phyloP scores from a whole-genome alignment of 2,888 invertebrate genomes.

The Agrilus biguttatus region DNA sequence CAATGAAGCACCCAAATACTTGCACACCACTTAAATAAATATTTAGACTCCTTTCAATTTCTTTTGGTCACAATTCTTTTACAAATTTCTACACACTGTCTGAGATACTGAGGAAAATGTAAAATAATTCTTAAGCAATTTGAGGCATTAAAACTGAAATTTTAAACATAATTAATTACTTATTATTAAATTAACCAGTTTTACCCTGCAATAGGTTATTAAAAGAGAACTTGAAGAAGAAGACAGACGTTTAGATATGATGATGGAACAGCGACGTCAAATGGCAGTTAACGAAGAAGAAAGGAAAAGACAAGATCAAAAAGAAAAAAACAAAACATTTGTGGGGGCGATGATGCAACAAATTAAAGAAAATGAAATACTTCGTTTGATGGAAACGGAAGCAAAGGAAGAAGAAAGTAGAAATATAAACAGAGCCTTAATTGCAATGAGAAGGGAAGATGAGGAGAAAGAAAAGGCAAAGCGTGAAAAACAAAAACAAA shows the following conservation, averaged over 20 bases:
- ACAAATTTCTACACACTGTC: no score
- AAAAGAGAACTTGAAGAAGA: conserved; percentile 42
- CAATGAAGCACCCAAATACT: no score
- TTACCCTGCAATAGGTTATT: conserved; percentile 26
- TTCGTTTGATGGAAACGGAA: conserved; percentile 44
- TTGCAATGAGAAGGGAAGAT: conserved; percentile 50
- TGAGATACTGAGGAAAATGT: no score
- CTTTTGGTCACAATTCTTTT: no score
- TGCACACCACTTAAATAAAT: no score
- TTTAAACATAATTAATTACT: no score
- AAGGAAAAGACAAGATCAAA: conserved; percentile 29
- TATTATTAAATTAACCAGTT: no score
- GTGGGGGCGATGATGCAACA: conserved; percentile 27
- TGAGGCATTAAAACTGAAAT: no score
- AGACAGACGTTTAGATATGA: conserved; percentile 43
- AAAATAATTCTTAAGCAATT: no score
- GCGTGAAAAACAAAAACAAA: conserved; percentile 35
- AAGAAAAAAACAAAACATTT: conserved; percentile 15
- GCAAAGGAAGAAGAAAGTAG: conserved; percentile 54
- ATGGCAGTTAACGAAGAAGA: conserved; percentile 41
- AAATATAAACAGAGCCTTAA: conserved; percentile 43
- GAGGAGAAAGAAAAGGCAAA: conserved; percentile 43
- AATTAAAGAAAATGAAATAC: conserved; percentile 37
- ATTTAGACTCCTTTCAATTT: no score
- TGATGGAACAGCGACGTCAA: conserved; percentile 56